phyloP scores from a whole-genome alignment of 2,113 vertebrate species.

The Phasianus colchicus region DNA sequence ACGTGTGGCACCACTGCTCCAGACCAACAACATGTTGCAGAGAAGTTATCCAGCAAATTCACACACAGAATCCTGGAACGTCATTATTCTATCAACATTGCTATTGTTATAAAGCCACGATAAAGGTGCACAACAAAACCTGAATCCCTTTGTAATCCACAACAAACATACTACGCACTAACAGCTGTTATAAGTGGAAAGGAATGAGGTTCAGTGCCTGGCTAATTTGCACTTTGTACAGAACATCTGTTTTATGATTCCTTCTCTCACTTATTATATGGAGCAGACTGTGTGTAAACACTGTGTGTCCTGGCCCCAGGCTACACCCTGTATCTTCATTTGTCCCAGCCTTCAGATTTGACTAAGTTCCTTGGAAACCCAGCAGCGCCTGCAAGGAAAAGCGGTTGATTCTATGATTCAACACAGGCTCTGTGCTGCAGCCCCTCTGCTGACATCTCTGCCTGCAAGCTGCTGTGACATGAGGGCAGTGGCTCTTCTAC shows the following conservation, averaged over 20 bases:
- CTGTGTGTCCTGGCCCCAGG: neutral
- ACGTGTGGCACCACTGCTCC: neutral
- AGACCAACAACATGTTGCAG: neutral
- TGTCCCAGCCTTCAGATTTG: neutral
- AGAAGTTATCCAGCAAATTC: neutral
- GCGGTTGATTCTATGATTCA: neutral
- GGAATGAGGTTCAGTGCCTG: neutral
- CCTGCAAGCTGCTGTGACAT: too few relatives aligned
- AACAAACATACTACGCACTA: neutral
- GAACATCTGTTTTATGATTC: slow-evolving; percentile 27
- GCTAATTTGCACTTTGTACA: neutral
- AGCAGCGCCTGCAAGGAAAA: neutral
- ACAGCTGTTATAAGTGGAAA: neutral
- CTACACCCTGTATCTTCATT: neutral
- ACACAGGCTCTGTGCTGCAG: neutral
- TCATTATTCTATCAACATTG: neutral
- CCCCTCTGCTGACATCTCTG: neutral
- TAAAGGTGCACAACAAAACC: neutral
- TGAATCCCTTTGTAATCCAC: neutral
- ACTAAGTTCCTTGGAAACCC: fast-evolving
- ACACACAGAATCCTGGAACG: fast-evolving
- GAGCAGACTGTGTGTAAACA: neutral
- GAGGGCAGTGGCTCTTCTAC: neutral
- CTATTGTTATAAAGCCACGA: neutral
- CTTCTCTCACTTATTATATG: neutral